Evolutionary conservation across 2,888 invertebrate genomes (phyloP), one percentile per base, ranked within the genome.

Genomic region (Bugulina stolonifera): DNA sequence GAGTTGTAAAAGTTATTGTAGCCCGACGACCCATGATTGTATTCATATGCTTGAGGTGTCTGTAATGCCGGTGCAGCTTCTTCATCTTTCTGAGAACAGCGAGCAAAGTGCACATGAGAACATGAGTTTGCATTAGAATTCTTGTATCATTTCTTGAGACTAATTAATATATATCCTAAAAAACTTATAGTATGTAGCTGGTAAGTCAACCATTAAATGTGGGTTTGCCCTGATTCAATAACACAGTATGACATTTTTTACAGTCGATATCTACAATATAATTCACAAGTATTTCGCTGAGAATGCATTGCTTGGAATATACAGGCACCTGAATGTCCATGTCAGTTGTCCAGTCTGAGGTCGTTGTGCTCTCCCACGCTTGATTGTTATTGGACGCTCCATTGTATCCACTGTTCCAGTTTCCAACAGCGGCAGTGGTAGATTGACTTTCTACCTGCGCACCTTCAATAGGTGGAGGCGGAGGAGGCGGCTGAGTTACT

Each of bases 401-500:
- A 64, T 34, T 64, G 32, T 29, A 64, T 10, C 32, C 64, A 25
- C 10, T 14, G 18, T 22, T 14, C 64, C 64, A 64, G n/a, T 32
- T 64, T 14, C 27, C 32, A 18, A 5, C n/a, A 27, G 27, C 64
- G 32, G 25, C 10, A 34, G 64, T 10, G 5, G 18, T 27, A 22
- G 27, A 18, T n/a, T 64, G 64, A 14, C 5, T 2, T 32, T 14
- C 29, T 25, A 27, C 29, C 10, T 5, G 14, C 10, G 52, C 14
- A 22, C 52, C 52, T 23, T 22, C n/a, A 57, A 57, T 57, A n/a
- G 76, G 72, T 55, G 76, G 77, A 10, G 74, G 74, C 10, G 89
- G 87, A 1, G 89, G 89, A 14, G 89, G 85, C 54, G 89, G 87
- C 54, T 88, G 55, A 32, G 64, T 3, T 29, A 32, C 10, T 64